A percentile compares a stretch with the other conserved stretches of the same genome.
phyloP scores from a whole-genome alignment of 2,797 vertebrate species.

The Clarias laeviceps region DNA sequence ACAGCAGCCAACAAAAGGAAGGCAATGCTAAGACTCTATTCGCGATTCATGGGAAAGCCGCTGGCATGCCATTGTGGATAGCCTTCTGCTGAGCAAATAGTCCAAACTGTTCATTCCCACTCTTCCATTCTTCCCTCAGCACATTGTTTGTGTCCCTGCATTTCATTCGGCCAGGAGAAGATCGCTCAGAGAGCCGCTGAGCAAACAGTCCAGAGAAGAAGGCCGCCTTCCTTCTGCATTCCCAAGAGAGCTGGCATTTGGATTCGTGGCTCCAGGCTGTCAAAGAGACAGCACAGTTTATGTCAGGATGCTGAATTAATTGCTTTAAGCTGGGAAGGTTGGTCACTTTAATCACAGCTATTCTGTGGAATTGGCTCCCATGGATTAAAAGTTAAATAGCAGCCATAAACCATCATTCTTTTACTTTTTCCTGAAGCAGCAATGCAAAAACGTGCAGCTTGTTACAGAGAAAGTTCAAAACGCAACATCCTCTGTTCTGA shows the following conservation, averaged over 20 bases:
- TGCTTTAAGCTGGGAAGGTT: constrained; percentile 85
- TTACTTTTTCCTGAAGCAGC: background rate
- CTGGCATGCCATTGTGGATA: constrained; percentile 84
- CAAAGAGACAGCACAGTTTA: constrained; percentile 87
- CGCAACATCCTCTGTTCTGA: background rate
- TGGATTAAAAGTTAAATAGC: constrained; percentile 57
- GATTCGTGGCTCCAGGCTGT: constrained; percentile 91
- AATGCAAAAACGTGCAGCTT: background rate
- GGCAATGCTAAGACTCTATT: constrained; percentile 71
- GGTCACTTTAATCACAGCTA: constrained; percentile 77
- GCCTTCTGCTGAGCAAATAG: constrained; percentile 98
- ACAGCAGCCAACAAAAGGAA: constrained; percentile 81
- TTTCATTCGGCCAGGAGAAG: constrained; percentile 88
- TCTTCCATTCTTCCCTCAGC: constrained; percentile 86
- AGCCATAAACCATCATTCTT: background rate
- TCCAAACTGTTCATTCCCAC: constrained; percentile 91
- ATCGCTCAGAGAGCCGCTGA: constrained; percentile 91
- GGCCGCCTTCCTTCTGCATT: constrained; percentile 85
- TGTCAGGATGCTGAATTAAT: constrained; percentile 95
- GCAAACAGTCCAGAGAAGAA: constrained; percentile 94
- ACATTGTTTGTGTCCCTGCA: constrained; percentile 94
- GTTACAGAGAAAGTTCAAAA: background rate
- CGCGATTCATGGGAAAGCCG: constrained; percentile 90
- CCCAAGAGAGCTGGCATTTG: constrained; percentile 95
- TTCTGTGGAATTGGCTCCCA: constrained; percentile 67